Evolutionary conservation across 2,888 invertebrate genomes (phyloP).

Genomic region (Sesia bembeciformis): DNA sequence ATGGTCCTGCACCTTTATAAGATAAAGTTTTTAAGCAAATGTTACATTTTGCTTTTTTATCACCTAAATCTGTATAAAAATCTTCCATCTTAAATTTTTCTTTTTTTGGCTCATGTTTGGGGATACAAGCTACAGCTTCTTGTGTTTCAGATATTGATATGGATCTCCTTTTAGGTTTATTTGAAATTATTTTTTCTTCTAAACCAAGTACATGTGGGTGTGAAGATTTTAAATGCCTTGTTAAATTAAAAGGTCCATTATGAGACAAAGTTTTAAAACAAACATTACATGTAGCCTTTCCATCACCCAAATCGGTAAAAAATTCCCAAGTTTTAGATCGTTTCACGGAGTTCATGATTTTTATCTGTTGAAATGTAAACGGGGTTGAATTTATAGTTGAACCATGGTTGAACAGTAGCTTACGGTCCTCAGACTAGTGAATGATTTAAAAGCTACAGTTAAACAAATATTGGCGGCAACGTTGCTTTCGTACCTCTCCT

Average conservation of each 20-base stretch:
- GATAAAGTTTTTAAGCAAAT: neutral
- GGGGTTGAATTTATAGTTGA: too few species aligned
- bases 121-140: neutral
- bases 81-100: neutral
- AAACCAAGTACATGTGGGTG: neutral
- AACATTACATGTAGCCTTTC: neutral
- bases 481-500: neutral
- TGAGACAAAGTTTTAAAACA: neutral
- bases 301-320: neutral
- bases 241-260: neutral
- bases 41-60: neutral
- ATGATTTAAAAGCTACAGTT: too few species aligned
- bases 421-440: too few species aligned
- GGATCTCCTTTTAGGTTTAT: neutral
- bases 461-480: too few species aligned
- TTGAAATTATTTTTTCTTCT: neutral
- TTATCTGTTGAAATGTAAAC: too few species aligned
- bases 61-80: neutral
- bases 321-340: conserved; percentile 1
- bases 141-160: neutral
- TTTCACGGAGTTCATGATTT: neutral
- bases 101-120: neutral
- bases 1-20: conserved; percentile 1
- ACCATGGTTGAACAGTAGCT: too few species aligned
- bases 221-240: neutral